phyloP scores from a whole-genome alignment of 2,888 invertebrate genomes.

The Nephrotoma guestfalica region DNA sequence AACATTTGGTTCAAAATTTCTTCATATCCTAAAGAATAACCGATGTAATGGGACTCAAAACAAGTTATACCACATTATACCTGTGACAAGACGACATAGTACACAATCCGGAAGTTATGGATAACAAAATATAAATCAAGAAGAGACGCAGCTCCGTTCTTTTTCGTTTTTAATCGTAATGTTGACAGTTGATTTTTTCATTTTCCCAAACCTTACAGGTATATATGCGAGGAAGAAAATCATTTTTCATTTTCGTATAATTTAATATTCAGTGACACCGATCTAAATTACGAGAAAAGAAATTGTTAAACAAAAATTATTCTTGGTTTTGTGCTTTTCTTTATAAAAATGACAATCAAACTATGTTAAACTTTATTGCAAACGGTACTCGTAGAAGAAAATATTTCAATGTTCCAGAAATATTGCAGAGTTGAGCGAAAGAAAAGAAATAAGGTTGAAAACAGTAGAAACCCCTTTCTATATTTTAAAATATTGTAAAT shows the following conservation, averaged over 20 bases:
- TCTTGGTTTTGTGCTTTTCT: not conserved
- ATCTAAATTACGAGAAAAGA: not conserved
- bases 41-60: no score
- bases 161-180: not conserved
- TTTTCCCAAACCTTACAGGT: not conserved
- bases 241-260: not conserved
- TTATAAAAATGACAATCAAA: not conserved
- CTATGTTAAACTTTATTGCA: not conserved
- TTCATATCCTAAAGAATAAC: no score
- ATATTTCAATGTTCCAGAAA: not conserved
- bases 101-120: no score
- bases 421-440: not conserved
- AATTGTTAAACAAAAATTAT: not conserved
- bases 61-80: no score
- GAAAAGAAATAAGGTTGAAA: not conserved
- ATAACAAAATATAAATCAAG: no score
- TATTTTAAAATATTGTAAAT: not conserved
- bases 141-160: not conserved
- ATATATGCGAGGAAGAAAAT: not conserved
- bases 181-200: not conserved
- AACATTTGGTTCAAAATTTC: no score
- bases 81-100: no score
- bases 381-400: not conserved
- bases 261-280: not conserved
- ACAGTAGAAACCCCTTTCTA: not conserved